These are phyloP conservation scores for Oreochromis aureus DNA, from an alignment of 2,113 vertebrate genomes.

Conservation along the genomic window DNA sequence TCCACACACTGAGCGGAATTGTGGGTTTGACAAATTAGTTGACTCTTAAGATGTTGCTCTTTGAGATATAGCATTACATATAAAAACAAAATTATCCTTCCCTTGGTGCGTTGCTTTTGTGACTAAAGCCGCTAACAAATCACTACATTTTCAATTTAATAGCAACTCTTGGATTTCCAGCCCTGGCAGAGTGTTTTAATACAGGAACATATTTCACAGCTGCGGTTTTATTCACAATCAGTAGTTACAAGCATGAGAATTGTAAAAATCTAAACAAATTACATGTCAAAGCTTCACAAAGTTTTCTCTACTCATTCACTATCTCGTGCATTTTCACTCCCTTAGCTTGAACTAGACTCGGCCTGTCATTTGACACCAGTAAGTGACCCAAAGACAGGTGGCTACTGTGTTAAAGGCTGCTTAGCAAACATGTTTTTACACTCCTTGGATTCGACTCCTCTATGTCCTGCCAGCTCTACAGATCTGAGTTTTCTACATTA, in stretches of 20 bases:
- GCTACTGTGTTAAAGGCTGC: background rate
- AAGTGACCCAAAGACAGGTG: constrained; percentile 12
- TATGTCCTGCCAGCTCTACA: background rate
- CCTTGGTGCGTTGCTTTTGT: background rate
- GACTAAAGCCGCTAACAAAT: background rate
- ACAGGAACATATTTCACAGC: background rate
- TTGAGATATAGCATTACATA: background rate
- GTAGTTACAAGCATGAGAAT: background rate
- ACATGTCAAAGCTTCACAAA: background rate
- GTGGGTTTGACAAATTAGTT: constrained; percentile 11
- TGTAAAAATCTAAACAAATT: background rate
- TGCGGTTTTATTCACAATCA: background rate
- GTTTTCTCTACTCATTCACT: background rate
- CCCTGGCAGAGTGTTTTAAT: background rate
- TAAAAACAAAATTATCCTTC: background rate
- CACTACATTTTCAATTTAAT: background rate
- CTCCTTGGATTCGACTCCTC: background rate
- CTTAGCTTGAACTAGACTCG: background rate
- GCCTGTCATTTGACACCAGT: constrained; percentile 12
- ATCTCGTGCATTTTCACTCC: background rate
- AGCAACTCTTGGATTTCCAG: background rate
- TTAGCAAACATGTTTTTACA: background rate
- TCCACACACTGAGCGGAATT: background rate
- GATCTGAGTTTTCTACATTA: background rate
- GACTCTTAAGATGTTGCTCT: background rate